A percentile compares a stretch with the other conserved stretches of the same genome.
Conservation (phyloP, 1,140 invertebrate genomes). For the Chironomus striatipennis region DNA sequence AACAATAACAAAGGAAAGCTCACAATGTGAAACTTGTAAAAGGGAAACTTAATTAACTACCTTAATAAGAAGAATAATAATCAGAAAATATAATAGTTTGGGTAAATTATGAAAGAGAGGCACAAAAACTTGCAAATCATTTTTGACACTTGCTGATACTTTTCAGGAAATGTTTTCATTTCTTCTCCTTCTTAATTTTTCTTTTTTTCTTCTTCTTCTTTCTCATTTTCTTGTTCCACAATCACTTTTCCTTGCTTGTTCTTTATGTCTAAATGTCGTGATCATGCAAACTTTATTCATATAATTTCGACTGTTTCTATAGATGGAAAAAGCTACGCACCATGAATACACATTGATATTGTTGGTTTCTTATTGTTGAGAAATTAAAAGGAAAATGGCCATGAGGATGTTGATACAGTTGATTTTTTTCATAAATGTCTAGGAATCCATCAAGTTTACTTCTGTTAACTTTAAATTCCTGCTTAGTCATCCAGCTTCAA, state of each 20-base stretch:
- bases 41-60: constrained; percentile 8
- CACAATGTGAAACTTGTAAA: background rate
- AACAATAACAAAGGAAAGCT: no score
- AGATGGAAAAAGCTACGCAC: background rate
- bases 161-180: background rate
- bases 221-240: background rate
- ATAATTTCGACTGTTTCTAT: background rate
- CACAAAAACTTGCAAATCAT: constrained; percentile 6
- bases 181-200: background rate
- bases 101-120: background rate
- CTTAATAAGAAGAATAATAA: background rate
- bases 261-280: background rate
- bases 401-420: no score
- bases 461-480: no score
- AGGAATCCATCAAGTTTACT: no score
- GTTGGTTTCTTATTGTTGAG: no score
- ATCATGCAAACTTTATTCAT: background rate
- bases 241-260: no score
- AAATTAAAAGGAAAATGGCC: no score
- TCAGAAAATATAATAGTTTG: background rate
- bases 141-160: constrained; percentile 12
- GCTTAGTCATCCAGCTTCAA: no score
- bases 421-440: no score
- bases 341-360: background rate
- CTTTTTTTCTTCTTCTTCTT: background rate